Conservation (phyloP, 2,797 vertebrate genomes). For the Myiotriccus ornatus region DNA sequence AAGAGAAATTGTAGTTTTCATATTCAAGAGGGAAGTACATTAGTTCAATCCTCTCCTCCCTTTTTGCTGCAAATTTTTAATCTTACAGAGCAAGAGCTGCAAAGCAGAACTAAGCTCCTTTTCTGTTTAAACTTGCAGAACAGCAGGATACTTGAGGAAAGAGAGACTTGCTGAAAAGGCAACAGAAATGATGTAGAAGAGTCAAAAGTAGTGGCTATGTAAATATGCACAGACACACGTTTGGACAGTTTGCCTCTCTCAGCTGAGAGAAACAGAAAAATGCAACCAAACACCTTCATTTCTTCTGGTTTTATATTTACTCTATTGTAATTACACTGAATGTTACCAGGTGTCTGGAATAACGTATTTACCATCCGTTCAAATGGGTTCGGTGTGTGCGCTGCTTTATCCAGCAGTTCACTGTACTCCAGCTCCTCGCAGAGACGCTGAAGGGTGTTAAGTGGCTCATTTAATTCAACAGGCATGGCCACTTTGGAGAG, state of each 20-base stretch:
- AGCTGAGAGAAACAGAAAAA: background rate
- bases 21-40: background rate
- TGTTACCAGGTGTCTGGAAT: background rate
- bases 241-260: background rate
- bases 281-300: background rate
- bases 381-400: slow-evolving; percentile 78
- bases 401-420: slow-evolving; percentile 89
- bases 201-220: background rate
- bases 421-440: slow-evolving; percentile 98
- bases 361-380: slow-evolving; percentile 87
- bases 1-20: background rate
- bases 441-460: slow-evolving; percentile 93
- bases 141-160: background rate
- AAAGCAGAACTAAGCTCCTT: background rate
- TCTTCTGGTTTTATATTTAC: background rate
- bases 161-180: background rate
- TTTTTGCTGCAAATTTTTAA: background rate
- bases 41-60: background rate
- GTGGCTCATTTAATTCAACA: slow-evolving; percentile 91
- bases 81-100: background rate
- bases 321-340: background rate
- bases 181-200: background rate
- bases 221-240: fast-evolving
- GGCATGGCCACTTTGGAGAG: slow-evolving; percentile 98
- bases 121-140: background rate